Evolutionary conservation across 2,888 invertebrate genomes (phyloP).

Genomic region (Temnothorax unifasciatus): DNA sequence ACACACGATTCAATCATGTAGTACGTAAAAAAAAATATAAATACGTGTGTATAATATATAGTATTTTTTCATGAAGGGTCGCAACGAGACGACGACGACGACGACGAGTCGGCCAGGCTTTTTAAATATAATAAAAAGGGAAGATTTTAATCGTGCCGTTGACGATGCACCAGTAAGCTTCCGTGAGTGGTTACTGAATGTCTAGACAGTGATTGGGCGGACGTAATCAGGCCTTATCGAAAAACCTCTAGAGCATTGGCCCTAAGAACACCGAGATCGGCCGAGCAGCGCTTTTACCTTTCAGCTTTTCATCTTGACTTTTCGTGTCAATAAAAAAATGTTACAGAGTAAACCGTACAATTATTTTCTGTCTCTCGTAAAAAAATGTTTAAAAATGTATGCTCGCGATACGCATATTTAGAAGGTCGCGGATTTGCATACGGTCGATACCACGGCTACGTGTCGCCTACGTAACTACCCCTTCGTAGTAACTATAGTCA

Average conservation of each 20-base stretch:
- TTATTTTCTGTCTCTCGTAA: neutral
- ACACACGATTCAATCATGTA: constrained; percentile 52
- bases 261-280: constrained; percentile 23
- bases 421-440: constrained; percentile 1
- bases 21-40: constrained; percentile 44
- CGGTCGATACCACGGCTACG: constrained; percentile 2
- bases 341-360: neutral
- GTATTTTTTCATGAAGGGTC: constrained; percentile 73
- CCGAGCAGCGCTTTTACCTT: neutral
- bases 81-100: constrained; percentile 18
- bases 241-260: constrained; percentile 15
- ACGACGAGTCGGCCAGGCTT: constrained; percentile 33
- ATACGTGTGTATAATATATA: constrained; percentile 71
- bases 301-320: neutral
- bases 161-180: constrained; percentile 29
- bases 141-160: constrained; percentile 35
- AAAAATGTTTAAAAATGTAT: neutral
- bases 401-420: neutral
- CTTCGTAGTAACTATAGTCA: constrained; percentile 12
- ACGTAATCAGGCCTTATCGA: constrained; percentile 36
- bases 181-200: constrained; percentile 27
- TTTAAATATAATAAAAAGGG: constrained; percentile 38
- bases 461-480: constrained; percentile 2
- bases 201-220: constrained; percentile 45
- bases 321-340: neutral